phyloP scores from a whole-genome alignment of 2,113 vertebrate species.

The Mesembrinibis cayennensis region DNA sequence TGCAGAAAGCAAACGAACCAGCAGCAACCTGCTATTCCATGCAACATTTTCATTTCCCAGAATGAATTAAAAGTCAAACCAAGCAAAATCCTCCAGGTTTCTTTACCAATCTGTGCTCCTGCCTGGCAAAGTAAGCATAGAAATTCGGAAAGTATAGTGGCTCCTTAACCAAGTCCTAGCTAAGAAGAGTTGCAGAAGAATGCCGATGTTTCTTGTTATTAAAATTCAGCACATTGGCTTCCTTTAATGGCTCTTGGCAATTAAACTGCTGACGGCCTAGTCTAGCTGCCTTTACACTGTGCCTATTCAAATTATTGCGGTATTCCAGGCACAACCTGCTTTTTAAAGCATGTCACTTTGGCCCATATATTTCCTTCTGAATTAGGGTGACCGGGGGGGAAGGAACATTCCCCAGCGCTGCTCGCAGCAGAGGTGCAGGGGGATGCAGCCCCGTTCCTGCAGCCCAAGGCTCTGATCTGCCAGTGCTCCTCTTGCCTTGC shows the following conservation, averaged over 20 bases:
- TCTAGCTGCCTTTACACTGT: background rate
- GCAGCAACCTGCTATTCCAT: background rate
- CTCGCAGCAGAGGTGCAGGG: background rate
- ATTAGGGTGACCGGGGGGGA: rapidly evolving
- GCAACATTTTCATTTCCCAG: background rate
- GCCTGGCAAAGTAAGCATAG: background rate
- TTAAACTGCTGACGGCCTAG: background rate
- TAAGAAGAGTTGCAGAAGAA: background rate
- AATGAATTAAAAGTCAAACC: background rate
- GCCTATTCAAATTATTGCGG: background rate
- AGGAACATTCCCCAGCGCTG: background rate
- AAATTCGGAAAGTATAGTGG: background rate
- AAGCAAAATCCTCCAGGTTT: background rate
- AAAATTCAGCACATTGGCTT: background rate
- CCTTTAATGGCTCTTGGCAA: background rate
- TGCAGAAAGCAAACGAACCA: background rate
- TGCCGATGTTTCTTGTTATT: background rate
- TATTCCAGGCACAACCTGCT: background rate
- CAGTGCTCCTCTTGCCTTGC: background rate
- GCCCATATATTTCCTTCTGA: background rate
- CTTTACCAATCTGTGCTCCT: background rate
- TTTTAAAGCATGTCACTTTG: background rate
- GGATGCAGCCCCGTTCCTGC: background rate
- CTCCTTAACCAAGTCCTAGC: background rate
- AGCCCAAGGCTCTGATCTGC: background rate